Evolutionary conservation across 2,113 vertebrate genomes (phyloP), one percentile per base, ranked within the genome.

Genomic region (Tyto alba): DNA sequence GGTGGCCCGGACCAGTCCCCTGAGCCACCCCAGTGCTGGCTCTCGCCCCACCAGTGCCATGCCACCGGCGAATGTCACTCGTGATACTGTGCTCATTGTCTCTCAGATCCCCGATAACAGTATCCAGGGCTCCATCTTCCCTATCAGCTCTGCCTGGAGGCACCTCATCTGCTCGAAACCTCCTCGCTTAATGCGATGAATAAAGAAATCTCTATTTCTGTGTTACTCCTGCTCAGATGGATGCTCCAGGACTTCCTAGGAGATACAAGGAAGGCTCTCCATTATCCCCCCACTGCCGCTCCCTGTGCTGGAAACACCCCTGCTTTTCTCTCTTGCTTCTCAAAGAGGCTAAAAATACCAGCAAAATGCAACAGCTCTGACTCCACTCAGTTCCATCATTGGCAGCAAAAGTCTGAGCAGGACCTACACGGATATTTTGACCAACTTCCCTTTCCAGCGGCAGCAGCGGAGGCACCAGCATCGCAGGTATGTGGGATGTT

Each of bases 381-480:
- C n/a, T 89, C 25, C 36, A 40, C 67, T 57, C 40, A 79, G 56
- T 52, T 87, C 66, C 22, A 26, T 43, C 64, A 10, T 0, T 16
- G 47, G 11, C 69, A 66, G 17, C 27, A 40, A 18, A 75, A 52
- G 32, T 40, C 60, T 18, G 25, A 94, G 83, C 38, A 67, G 56
- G 69, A 66, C 47, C 29, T 13, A 56, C 26, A 9, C 0, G 13
- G 15, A 13, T 34, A 34, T 92, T 88, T 72, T 56, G 83, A 36
- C 48, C 75, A 83, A 8, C 5, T 52, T 86, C 53, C 30, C 48
- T 53, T 11, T 0, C 34, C 66, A 59, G 36, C 5, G 0, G 59
- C 71, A 63, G 76, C 26, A 8, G 17, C 2, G 2, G 52, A 41
- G 40, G 26, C 11, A 47, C 0, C 0, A 0, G 43, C 2, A 0